Evolutionary conservation across 2,113 vertebrate species (phyloP), one percentile per base, ranked within the genome.

Genomic region (Bubalus kerabau): DNA sequence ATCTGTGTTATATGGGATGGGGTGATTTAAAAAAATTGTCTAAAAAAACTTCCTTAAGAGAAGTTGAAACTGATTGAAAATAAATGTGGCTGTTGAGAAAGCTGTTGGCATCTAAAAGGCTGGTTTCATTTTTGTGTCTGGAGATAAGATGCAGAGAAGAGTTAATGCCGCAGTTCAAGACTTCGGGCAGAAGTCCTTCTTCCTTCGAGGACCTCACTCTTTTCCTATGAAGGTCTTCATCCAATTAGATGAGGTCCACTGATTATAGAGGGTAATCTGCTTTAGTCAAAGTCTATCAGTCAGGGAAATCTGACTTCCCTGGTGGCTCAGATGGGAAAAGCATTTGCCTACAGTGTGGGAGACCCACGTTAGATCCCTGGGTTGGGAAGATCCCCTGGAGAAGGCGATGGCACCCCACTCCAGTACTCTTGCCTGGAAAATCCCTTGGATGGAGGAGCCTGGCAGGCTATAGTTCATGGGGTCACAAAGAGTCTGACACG

Each of bases 1-100:
- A 7, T 43, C 21, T 86, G 5, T 40, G 7, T 5, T 48, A 54
- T 23, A 89, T 23, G 15, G 11, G 23, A 3, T 46, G 23, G 13
- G 3, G 3, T 4, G n/a, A 67, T 36, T 50, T 9, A 0, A 0
- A 6, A 64, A 82, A 57, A 84, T 3, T 17, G 46, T 30, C 60
- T 74, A 15, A 74, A 46, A 91, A n/a, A 5, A 12, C 0, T 2
- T 17, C 19, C 40, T 50, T 82, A 52, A 57, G 28, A n/a, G 24
- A 6, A 24, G 46, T 14, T 48, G 2, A 60, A 40, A 21, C 9
- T 32, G n/a, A 10, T 5, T 11, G 23, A 56, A 57, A 76, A 43
- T 11, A 82, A 50, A 26, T 1, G 54, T n/a, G 21, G 28, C 16
- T n/a, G 5, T 24, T 52, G 81, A 81, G 40, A 48, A 71, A 15